Conservation (phyloP, 1,140 invertebrate genomes). For the Chionoecetes opilio region DNA sequence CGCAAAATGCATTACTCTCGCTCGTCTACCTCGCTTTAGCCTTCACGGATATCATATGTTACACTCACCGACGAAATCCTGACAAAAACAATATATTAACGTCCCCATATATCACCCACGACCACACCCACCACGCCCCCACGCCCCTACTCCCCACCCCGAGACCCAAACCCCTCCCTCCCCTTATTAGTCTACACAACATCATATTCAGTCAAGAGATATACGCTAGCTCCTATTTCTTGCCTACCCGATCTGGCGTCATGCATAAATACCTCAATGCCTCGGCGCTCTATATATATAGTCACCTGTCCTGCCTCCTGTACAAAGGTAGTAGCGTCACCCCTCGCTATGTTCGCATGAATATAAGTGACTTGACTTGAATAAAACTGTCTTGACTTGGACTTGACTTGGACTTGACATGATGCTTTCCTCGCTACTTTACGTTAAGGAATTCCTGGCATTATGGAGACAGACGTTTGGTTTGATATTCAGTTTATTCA, state of each 20-base stretch:
- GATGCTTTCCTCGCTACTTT: background rate
- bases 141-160: background rate
- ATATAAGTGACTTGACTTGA: too few species aligned
- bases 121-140: conserved; percentile 9
- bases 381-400: too few species aligned
- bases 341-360: too few species aligned
- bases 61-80: background rate
- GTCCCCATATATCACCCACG: background rate
- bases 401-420: too few species aligned
- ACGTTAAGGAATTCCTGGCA: background rate
- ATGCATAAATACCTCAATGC: background rate
- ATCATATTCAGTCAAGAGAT: background rate
- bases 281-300: too few species aligned
- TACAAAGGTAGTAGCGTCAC: too few species aligned
- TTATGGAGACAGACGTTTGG: background rate
- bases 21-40: conserved; percentile 1
- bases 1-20: conserved; percentile 5
- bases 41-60: conserved; percentile 20
- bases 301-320: background rate
- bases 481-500: too few species aligned
- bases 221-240: background rate
- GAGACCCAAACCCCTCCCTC: conserved; percentile 4
- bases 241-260: background rate
- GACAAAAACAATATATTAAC: conserved; percentile 22
- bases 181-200: background rate